A percentile compares a stretch with the other conserved stretches of the same genome.
phyloP scores from a whole-genome alignment of 2,113 vertebrate species.

The Oreochromis tanganicae region DNA sequence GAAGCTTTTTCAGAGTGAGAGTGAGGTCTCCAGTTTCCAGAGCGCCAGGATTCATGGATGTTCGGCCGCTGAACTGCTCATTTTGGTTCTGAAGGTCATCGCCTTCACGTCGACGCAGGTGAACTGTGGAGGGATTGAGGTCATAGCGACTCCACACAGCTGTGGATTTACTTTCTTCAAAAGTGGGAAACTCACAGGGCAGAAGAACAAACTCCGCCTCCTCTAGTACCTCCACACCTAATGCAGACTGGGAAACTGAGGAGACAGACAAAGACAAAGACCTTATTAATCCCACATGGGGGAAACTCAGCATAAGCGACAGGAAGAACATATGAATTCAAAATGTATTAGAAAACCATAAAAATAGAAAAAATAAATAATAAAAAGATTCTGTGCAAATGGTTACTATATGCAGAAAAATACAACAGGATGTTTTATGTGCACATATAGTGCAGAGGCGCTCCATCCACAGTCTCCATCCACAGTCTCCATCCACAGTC shows the following conservation, averaged over 20 bases:
- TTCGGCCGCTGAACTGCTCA: background rate
- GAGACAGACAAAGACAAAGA: fast-evolving
- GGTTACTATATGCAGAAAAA: fast-evolving
- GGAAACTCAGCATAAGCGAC: fast-evolving
- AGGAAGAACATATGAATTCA: fast-evolving
- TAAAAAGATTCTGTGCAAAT: background rate
- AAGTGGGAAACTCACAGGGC: background rate
- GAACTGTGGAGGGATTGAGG: background rate
- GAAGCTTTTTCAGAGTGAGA: fast-evolving
- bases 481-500: no score
- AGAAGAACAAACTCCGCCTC: background rate
- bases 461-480: fast-evolving
- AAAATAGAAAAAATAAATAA: background rate
- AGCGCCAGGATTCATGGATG: fast-evolving
- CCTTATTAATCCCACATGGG: fast-evolving
- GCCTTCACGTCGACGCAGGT: background rate
- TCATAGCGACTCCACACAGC: background rate
- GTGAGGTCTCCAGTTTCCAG: fast-evolving
- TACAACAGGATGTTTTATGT: background rate
- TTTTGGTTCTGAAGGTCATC: background rate
- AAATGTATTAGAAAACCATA: fast-evolving
- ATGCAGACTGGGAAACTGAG: fast-evolving
- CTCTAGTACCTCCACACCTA: background rate
- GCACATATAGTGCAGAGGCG: background rate
- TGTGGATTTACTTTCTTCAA: background rate